Base-by-base conservation (phyloP, 2,797 vertebrate genomes). In the Chelmon rostratus region DNA sequence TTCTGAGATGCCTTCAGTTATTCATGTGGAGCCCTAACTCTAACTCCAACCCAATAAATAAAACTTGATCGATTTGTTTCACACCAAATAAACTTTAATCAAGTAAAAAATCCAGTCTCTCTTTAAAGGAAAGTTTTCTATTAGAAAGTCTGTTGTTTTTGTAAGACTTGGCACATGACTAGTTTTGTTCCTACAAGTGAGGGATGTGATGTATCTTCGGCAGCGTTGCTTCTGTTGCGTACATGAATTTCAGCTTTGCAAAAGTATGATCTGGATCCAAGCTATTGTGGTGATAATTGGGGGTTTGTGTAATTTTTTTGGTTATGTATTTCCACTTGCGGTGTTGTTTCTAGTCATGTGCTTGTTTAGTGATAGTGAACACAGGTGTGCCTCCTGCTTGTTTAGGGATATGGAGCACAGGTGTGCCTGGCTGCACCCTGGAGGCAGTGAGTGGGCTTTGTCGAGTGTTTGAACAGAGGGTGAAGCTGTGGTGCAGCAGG, bases 361-460 rank as follows among this genome's bases (percentile, higher is more conserved):
- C 37, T 70, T 0, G 0, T 47, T 68, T 3, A 19, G 18, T 8
- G 44, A 21, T 6, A 18, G 19, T 50, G 23, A 68, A 25, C 46
- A 9, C 59, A 80, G 63, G 66, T 83, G 71, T 54, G 23, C 21
- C 13, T 72, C 40, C 46, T 28, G 35, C 42, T 76, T 5, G 16
- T 56, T 62, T 10, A 62, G 35, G 3, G 53, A 56, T 19, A 38
- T 33, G 68, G 38, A 47, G 46, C 35, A 66, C 66, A 83, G 76
- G 67, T 83, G 76, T 59, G 31, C 23, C 15, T 76, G 35, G 1
- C 8, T 80, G 23, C 28, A 31, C 23, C 50, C 73, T 65, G 54
- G 3, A 35, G 54, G 62, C 57, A 81, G n/a, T 9, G 16, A 59
- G 44, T 19, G 67, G 57, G 18, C 33, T 19, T 40, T 25, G 25